Percentiles rank a stretch among this genome's conserved stretches.
Evolutionary conservation across 2,113 vertebrate species (phyloP).

Genomic region (Labeo catla): DNA sequence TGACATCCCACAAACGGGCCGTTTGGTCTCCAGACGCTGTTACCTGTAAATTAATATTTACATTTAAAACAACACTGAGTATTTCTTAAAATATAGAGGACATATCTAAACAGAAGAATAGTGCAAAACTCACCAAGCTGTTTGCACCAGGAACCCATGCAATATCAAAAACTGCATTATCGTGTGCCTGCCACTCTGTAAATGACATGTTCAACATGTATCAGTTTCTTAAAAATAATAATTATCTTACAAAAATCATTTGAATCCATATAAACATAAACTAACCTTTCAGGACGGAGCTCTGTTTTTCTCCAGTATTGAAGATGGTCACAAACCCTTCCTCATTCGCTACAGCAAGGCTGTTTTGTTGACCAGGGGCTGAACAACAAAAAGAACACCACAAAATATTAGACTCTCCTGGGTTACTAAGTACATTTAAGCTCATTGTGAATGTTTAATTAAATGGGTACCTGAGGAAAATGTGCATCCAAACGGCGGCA

Average conservation of each 20-base stretch:
- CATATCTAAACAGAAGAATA: too few species aligned
- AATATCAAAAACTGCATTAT: constrained; percentile 96
- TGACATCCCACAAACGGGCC: constrained; percentile 93
- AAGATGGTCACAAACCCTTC: constrained; percentile 92
- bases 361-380: constrained; percentile 75
- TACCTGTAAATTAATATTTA: constrained; percentile 77
- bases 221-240: not conserved
- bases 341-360: constrained; percentile 92
- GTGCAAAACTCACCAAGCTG: constrained; percentile 82
- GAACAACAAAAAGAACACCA: constrained; percentile 8
- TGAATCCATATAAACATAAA: not conserved
- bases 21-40: constrained; percentile 96
- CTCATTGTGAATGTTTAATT: not conserved
- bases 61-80: not conserved
- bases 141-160: constrained; percentile 93
- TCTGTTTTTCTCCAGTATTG: constrained; percentile 80
- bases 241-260: not conserved
- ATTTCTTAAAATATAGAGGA: too few species aligned
- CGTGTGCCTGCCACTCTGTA: constrained; percentile 94
- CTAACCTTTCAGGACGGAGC: constrained; percentile 84
- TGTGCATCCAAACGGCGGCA: constrained; percentile 92
- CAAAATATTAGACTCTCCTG: not conserved
- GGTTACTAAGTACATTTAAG: not conserved
- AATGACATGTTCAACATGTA: constrained; percentile 9
- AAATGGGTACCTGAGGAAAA: constrained; percentile 85